Evolutionary conservation across 2,797 vertebrate species (phyloP), one percentile per base, ranked within the genome.

Genomic region (Ispidina lecontei): DNA sequence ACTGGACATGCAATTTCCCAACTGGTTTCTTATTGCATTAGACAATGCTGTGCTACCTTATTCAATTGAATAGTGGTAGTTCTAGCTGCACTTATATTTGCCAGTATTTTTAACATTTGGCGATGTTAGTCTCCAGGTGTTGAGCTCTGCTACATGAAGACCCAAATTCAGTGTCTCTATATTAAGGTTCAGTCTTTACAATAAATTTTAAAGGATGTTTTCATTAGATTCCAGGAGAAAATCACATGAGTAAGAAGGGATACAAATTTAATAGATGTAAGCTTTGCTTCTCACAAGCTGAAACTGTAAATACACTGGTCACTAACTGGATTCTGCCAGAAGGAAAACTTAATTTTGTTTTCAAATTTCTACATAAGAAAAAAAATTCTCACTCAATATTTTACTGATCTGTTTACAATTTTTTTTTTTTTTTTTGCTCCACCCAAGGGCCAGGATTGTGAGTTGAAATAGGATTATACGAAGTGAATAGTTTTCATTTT

Each of bases 171-270:
- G 46, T 44, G 23, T 59, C 41, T 86, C 51, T 80, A 31, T 78
- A 87, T 49, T 83, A 86, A 84, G 82, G 62, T 82, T 89, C 43
- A 91, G 56, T 83, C 25, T 80, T 80, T 69, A 47, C 65, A 94
- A 90, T 89, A 89, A 87, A 93, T 12, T 85, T 91, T 69, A 87
- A 90, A 83, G 51, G 47, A 83, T 43, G 23, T 60, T 90, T 93
- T 83, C 75, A 83, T 93, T 95, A 90, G 65, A 89, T 91, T 82
- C 84, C n/a, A 64, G 7, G 13, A 13, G n/a, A 59, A 84, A 94
- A 89, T 56, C 55, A 80, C 22, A 75, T 22, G 44, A 87, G 54
- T 62, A 89, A 62, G 82, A 55, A 88, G 39, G 90, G 52, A 89
- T 65, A 94, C 46, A 80, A 69, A 89, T 76, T 77, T 89, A 93